phyloP scores from a whole-genome alignment of 2,797 vertebrate genomes.

The Anisognathus igniventris region DNA sequence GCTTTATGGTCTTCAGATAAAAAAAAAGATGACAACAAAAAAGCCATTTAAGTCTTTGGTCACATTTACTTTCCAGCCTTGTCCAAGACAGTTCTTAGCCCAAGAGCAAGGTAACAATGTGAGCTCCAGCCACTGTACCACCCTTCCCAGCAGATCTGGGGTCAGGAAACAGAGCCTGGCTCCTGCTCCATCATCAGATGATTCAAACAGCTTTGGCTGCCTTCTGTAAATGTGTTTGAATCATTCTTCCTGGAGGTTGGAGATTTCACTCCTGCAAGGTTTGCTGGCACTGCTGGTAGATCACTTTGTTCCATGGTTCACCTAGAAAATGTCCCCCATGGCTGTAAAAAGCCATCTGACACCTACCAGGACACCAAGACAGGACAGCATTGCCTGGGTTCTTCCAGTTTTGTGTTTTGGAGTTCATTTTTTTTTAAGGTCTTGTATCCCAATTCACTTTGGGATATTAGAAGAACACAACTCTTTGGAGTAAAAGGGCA shows the following conservation, averaged over 20 bases:
- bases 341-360: not conserved
- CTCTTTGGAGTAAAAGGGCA: not conserved
- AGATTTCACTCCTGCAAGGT: not conserved
- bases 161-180: not conserved
- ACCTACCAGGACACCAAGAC: not conserved
- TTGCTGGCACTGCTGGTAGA: not conserved
- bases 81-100: not conserved
- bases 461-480: not conserved
- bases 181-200: not conserved
- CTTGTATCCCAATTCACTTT: not conserved
- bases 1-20: not conserved
- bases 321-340: not conserved
- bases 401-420: not conserved
- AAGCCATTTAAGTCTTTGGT: not conserved
- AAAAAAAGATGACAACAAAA: not conserved
- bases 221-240: not conserved
- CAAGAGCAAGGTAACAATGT: fast-evolving
- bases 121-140: not conserved
- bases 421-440: not conserved
- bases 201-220: not conserved
- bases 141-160: not conserved
- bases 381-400: not conserved
- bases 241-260: not conserved
- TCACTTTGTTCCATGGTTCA: not conserved
- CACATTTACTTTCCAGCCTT: not conserved